These are phyloP conservation scores for Thymelicus acteon DNA, from an alignment of 2,888 invertebrate genomes.

Conservation along the genomic window DNA sequence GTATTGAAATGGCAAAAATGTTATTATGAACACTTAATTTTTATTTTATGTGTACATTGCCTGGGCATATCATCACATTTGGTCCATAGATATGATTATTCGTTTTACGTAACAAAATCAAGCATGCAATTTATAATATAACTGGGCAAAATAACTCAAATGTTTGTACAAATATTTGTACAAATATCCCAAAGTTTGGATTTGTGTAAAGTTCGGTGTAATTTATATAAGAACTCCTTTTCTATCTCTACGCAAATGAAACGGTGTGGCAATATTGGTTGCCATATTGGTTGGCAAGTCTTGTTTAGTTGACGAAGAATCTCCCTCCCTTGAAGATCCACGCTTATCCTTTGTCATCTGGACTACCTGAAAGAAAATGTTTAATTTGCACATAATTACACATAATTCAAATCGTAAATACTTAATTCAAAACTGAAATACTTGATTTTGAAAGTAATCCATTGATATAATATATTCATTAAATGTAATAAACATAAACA, in stretches of 20 bases:
- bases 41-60: not conserved
- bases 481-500: too few species aligned
- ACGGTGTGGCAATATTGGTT: slow-evolving; percentile 53
- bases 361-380: slow-evolving; percentile 59
- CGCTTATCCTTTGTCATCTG: slow-evolving; percentile 73
- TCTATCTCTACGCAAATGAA: slow-evolving; percentile 63
- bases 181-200: too few species aligned
- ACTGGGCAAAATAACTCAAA: not conserved
- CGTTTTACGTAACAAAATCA: too few species aligned
- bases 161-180: not conserved
- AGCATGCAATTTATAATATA: too few species aligned
- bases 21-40: not conserved
- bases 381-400: not conserved
- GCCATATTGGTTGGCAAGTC: slow-evolving; percentile 51
- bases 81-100: not conserved
- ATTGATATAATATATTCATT: too few species aligned
- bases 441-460: too few species aligned
- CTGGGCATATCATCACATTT: not conserved
- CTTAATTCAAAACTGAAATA: too few species aligned
- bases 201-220: not conserved
- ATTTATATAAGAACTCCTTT: slow-evolving; percentile 69
- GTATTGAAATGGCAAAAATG: not conserved
- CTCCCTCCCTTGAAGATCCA: slow-evolving; percentile 49
- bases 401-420: not conserved
- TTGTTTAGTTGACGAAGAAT: slow-evolving; percentile 51